Evolutionary conservation across 2,888 invertebrate species (phyloP), one percentile per base, ranked within the genome.

Genomic region (Tipula confusa): DNA sequence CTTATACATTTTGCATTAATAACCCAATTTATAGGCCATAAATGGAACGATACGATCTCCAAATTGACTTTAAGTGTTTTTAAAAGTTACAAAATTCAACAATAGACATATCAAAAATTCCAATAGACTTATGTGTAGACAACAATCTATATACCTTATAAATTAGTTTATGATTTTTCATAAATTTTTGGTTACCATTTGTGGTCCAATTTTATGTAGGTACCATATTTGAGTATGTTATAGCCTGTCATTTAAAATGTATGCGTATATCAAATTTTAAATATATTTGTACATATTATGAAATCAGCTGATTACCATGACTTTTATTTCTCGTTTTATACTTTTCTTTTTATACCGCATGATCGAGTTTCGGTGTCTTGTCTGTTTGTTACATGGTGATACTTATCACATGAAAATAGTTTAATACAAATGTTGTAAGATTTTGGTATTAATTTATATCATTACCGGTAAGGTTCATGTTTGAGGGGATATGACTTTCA

Each of bases 241-340:
- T 24, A 5, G 4, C 15, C 43, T 3, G 9, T 64, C 24, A 64
- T 24, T 64, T 64, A 64, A 64, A 64, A 64, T 11, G 64, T 64
- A n/a, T n/a, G n/a, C n/a, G n/a, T n/a, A 24, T 64, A 64, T 64
- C 64, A 64, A 24, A 24, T 64, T 24, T 24, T 15, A 43, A 33
- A 33, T 9, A 33, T 33, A 9, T 33, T 9, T 33, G 33, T 33
- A 33, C 33, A 64, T 64, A 64, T 64, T 64, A 64, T 64, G 64
- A 64, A 64, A 64, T 64, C 64, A 64, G 64, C 64, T 24, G 64
- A 64, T 64, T 64, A 64, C 64, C 64, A 64, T 64, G 64, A 64
- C 64, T 64, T 64, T 64, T 64, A 64, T 64, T 64, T 64, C 9
- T 24, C 24, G n/a, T 64, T 64, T 64, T 9, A 64, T 24, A 64